Conservation (phyloP, 2,797 vertebrate species). For the Oryzias dopingdopingensis region DNA sequence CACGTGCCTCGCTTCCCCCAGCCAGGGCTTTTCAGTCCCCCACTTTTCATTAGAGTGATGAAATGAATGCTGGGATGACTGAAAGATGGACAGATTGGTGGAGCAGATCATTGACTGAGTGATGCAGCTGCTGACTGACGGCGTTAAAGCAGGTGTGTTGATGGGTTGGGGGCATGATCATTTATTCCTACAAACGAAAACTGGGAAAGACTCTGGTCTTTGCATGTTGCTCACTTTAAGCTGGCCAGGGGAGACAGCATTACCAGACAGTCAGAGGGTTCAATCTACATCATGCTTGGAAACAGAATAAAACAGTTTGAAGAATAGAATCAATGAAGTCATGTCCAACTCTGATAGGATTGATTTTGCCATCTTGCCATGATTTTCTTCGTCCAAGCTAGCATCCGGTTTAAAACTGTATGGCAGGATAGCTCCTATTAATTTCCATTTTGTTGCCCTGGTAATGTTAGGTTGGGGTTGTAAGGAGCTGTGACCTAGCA, state of each 20-base stretch:
- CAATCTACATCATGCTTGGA: background rate
- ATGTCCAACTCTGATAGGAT: too few species aligned
- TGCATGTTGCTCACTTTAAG: constrained; percentile 21
- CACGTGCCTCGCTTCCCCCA: constrained; percentile 48
- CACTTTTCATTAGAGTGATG: constrained; percentile 43
- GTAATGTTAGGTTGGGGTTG: too few species aligned
- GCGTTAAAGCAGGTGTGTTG: constrained; percentile 18
- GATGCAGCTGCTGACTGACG: constrained; percentile 11
- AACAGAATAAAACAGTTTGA: too few species aligned
- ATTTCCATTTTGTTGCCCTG: too few species aligned
- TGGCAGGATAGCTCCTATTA: too few species aligned
- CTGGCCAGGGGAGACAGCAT: constrained; percentile 7
- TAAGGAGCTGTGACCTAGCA: too few species aligned
- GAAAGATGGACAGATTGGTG: constrained; percentile 10
- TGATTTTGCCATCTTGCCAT: too few species aligned
- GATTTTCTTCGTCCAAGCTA: too few species aligned
- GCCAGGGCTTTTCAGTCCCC: constrained; percentile 22
- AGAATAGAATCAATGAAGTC: too few species aligned
- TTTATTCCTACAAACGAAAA: constrained; percentile 36
- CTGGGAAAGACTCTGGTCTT: constrained; percentile 34
- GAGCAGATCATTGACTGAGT: constrained; percentile 11
- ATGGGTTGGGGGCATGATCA: constrained; percentile 23
- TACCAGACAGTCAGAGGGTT: constrained; percentile 1
- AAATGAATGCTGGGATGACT: constrained; percentile 25
- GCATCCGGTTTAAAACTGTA: too few species aligned